These are phyloP conservation scores for Gadus macrocephalus DNA, from an alignment of 2,113 vertebrate species.

Conservation along the genomic window DNA sequence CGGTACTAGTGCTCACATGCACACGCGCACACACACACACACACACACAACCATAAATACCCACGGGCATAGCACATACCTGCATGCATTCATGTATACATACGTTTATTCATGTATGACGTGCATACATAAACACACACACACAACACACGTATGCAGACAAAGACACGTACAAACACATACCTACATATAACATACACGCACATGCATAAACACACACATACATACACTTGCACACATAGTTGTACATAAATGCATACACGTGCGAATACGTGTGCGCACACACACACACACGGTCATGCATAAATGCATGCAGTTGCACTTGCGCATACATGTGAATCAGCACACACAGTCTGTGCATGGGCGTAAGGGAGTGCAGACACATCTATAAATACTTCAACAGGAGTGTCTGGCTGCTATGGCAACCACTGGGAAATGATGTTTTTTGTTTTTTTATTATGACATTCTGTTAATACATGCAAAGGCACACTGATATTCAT, in stretches of 20 bases:
- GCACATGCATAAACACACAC: too few species aligned
- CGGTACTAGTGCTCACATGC: constrained; percentile 56
- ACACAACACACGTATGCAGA: too few species aligned
- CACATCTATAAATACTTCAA: constrained; percentile 27
- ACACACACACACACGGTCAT: constrained; percentile 8
- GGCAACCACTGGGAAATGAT: constrained; percentile 50
- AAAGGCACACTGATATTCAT: background rate
- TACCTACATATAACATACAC: too few species aligned
- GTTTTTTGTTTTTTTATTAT: constrained; percentile 10
- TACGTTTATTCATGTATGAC: background rate
- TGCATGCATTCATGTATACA: background rate
- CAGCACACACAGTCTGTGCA: background rate
- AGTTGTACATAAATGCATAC: too few species aligned
- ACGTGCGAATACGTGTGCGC: background rate
- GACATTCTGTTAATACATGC: constrained; percentile 1
- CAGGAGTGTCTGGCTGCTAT: constrained; percentile 54
- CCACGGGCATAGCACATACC: background rate
- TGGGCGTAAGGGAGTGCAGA: background rate
- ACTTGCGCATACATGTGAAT: background rate
- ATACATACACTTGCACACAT: too few species aligned
- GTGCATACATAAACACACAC: too few species aligned
- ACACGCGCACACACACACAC: too few species aligned
- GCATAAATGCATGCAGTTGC: constrained; percentile 1
- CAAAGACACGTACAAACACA: too few species aligned
- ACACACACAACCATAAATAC: too few species aligned